These are phyloP conservation scores for Hybos culiciformis DNA, from an alignment of 2,888 invertebrate species.

Conservation along the genomic window DNA sequence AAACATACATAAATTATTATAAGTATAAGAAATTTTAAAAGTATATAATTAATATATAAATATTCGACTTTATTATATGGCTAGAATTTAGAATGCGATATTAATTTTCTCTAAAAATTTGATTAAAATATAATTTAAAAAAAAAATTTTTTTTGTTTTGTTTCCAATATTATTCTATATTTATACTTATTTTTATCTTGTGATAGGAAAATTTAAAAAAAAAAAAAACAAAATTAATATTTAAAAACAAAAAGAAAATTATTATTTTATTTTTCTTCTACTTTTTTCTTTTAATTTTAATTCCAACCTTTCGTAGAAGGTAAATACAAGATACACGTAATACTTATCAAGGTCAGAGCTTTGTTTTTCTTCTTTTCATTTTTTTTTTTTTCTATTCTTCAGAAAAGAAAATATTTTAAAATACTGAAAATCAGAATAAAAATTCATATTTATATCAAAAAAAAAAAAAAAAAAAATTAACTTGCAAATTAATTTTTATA, in stretches of 20 bases:
- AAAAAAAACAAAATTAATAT: no score
- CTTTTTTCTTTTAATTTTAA: conserved; percentile 25
- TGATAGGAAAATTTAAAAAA: no score
- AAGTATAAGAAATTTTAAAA: no score
- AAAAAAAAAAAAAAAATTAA: neutral
- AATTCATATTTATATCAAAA: neutral
- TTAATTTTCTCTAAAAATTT: no score
- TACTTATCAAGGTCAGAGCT: conserved; percentile 16
- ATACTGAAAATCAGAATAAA: neutral
- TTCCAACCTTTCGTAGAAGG: conserved; percentile 36
- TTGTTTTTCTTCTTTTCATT: conserved; percentile 8
- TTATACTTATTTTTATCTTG: neutral
- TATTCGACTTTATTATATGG: no score
- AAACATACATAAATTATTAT: no score
- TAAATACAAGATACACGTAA: conserved; percentile 27
- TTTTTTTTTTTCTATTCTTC: conserved; percentile 9
- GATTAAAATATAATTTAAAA: no score
- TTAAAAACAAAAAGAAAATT: conserved; percentile 18
- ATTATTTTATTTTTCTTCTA: conserved; percentile 17
- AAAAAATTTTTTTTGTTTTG: neutral
- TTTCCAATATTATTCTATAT: neutral
- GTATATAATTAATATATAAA: no score
- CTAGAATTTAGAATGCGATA: no score
- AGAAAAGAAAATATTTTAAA: conserved; percentile 4
- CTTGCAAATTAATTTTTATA: neutral